phyloP scores from a whole-genome alignment of 2,113 vertebrate genomes.

The Chascanopsetta lugubris region DNA sequence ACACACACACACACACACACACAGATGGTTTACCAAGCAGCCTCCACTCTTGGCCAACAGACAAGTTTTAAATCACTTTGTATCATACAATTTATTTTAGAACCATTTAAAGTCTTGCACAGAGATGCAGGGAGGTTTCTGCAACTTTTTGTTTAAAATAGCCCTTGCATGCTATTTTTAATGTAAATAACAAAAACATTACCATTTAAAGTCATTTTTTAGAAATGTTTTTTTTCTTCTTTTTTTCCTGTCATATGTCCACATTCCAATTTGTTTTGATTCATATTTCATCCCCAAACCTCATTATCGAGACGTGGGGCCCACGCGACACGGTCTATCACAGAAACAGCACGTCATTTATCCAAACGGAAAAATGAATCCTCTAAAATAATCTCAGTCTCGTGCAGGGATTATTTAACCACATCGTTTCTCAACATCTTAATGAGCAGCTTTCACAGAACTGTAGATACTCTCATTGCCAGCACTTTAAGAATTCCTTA shows the following conservation, averaged over 20 bases:
- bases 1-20: too few relatives aligned
- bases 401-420: neutral
- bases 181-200: slow-evolving; percentile 35
- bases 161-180: slow-evolving; percentile 24
- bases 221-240: slow-evolving; percentile 19
- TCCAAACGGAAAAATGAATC: neutral
- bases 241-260: too few relatives aligned
- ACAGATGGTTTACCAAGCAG: slow-evolving; percentile 30
- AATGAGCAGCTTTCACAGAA: neutral
- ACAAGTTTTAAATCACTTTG: slow-evolving; percentile 51
- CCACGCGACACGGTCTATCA: neutral
- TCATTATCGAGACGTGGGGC: neutral
- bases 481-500: neutral
- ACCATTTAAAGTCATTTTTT: slow-evolving; percentile 48
- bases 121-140: slow-evolving; percentile 26
- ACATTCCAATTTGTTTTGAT: slow-evolving; percentile 4
- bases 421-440: neutral
- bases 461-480: neutral
- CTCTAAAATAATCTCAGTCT: neutral
- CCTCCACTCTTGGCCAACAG: slow-evolving; percentile 35
- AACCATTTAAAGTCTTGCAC: slow-evolving; percentile 40
- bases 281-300: neutral
- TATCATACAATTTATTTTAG: slow-evolving; percentile 33
- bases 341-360: neutral
- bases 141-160: slow-evolving; percentile 23